Evolutionary conservation across 2,113 vertebrate species (phyloP), one percentile per base, ranked within the genome.

Genomic region (Dromaius novaehollandiae): DNA sequence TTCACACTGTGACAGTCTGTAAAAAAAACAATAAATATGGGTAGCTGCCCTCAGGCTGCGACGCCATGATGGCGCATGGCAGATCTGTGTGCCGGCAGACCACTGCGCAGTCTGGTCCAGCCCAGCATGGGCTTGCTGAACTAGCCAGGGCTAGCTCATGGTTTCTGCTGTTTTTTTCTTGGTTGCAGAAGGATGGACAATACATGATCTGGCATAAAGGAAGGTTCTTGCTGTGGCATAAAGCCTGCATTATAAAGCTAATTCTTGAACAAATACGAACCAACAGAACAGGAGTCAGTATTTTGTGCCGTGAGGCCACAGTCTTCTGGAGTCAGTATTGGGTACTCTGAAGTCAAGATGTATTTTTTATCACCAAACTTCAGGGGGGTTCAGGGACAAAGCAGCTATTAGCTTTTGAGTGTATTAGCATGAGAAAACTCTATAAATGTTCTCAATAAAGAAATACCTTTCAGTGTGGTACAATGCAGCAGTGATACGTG

Each of bases 331-430:
- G 53, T 55, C 26, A 86, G 9, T 80, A 83, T 9, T 46, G 18
- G n/a, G 7, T 94, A 70, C 63, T 34, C 48, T 14, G 22, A 86
- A 86, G 58, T 73, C 58, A 88, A 32, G 71, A 38, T 73, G 73
- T 73, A 34, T 83, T 77, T 96, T 84, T 50, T 89, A 46, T 30
- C 56, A 74, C 12, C 50, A 61, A 70, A 86, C 9, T 10, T 88
- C 73, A 64, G 5, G 14, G 36, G 8, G 16, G 61, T 70, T 80
- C 75, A 91, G 53, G 36, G 11, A 17, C 71, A 76, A 42, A 88
- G 32, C 36, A 93, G 25, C 30, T 75, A 25, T 11, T 34, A 8
- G 26, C 32, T 77, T 89, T 84, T 53, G 50, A 66, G 20, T 64
- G 40, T 14, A 8, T 61, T 44, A 74, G 19, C 38, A 48, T 53